Base-by-base conservation (phyloP, 2,797 vertebrate species). In the Lithobates pipiens region DNA sequence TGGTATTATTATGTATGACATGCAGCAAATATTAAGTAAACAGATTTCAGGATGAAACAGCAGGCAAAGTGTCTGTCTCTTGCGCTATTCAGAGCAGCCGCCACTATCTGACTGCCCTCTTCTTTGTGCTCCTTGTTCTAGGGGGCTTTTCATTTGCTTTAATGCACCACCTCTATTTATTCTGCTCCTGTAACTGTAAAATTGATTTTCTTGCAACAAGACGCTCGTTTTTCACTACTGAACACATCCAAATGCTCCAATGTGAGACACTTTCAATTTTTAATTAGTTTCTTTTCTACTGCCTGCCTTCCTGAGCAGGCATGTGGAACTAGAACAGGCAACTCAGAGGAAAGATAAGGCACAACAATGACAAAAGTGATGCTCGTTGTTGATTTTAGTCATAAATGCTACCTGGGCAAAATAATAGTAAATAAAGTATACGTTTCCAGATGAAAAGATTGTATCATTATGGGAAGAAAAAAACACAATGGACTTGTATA, bases 181-280 rank as follows among this genome's bases (percentile, higher is more conserved):
- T 95, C 94, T 94, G 94, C 94, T 95, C 92, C 94, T 92, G 89
- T 94, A 93, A 94, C 93, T 95, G 94, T 93, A 95, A 95, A 95
- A 95, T 94, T 94, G 94, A 95, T 95, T 95, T 95, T 84, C 93
- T 91, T 90, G 93, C 93, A 92, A 92, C 93, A 91, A 91, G 91
- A 90, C 91, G 77, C 93, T 94, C 89, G 92, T 92, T 93, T 93
- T 93, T 93, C 93, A 91, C 92, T 82, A 89, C 90, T 82, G 88
- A 93, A 91, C 90, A 89, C 91, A 88, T 92, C 91, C 93, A 91
- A 94, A 93, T 88, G 92, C 90, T 91, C 91, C 89, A 89, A 91
- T 92, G 92, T 88, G 89, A 92, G 93, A 93, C 92, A 92, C 92
- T 90, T 92, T 90, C 92, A 91, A 89, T 91, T 93, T 94, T 94